Evolutionary conservation across 2,797 vertebrate species (phyloP), one percentile per base, ranked within the genome.

Genomic region (Centroberyx gerrardi): DNA sequence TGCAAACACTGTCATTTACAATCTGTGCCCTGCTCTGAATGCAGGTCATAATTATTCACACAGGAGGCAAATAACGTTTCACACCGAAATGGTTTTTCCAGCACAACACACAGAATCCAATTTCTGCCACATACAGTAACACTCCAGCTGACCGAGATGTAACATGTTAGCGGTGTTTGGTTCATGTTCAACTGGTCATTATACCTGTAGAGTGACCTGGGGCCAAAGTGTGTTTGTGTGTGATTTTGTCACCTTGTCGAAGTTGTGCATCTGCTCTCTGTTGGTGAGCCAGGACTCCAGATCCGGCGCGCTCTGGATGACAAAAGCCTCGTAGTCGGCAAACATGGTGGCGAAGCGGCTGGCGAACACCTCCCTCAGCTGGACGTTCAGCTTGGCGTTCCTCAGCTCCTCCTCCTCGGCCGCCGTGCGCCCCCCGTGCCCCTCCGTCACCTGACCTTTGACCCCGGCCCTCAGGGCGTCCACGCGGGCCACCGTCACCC

Each of bases 261-360:
- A 99, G 90, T 98, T 99, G 77, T 99, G 97, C 97, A 98, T 98
- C 91, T 98, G 97, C 74, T 98, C 97, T 18, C 97, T 93, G 92
- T 96, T 97, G 65, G 96, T 97, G 68, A 98, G 95, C 97, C 97
- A 99, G 0, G 97, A 95, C 72, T 99, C 96, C 91, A 98, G 92
- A 78, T 98, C 96, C 0, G 96, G 95, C 1, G 97, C 96, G 1
- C 96, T 96, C 86, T 98, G 97, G 79, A 99, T 98, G 89, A 99
- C 97, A 1, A 99, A 99, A 0, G 96, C 96, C 84, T 99, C 97
- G 0, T 98, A 99, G 87, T 98, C 97, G 0, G 96, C 93, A 0
- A 99, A 98, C 96, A 99, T 96, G 83, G 96, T 94, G 0, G 95
- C 95, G 78, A 99, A 99, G 78, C 97, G 96, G 69, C 95, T 94